Evolutionary conservation across 2,797 vertebrate genomes (phyloP).

Genomic region (Rachycentron canadum): DNA sequence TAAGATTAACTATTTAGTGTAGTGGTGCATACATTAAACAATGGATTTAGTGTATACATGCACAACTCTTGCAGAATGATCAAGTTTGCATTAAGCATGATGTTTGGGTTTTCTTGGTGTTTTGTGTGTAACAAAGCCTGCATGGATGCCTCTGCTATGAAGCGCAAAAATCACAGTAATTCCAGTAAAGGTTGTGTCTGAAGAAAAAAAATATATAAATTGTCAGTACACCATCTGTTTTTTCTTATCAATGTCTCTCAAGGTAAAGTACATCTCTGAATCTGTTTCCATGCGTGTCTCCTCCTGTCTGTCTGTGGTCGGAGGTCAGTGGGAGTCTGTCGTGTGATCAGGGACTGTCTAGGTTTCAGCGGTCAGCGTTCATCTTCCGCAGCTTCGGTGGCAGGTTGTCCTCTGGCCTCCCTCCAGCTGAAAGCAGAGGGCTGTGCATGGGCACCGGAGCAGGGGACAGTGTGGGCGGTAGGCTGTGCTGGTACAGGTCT

Average conservation of each 20-base stretch:
- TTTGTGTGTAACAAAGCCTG: conserved; percentile 57
- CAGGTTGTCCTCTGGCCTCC: conserved; percentile 85
- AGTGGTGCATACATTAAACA: conserved; percentile 72
- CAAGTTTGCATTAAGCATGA: conserved; percentile 48
- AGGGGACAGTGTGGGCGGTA: conserved; percentile 64
- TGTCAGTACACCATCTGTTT: conserved; percentile 22
- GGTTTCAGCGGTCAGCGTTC: conserved; percentile 82
- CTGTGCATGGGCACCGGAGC: conserved; percentile 66
- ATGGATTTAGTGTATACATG: conserved; percentile 77
- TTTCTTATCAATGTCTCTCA: not conserved
- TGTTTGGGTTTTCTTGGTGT: conserved; percentile 46
- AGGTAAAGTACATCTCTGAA: conserved; percentile 31
- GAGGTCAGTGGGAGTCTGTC: conserved; percentile 14
- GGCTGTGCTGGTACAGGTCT: conserved; percentile 81
- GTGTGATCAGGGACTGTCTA: conserved; percentile 3
- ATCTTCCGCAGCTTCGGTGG: conserved; percentile 86
- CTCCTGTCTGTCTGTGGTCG: not conserved
- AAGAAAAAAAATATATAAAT: conserved; percentile 28
- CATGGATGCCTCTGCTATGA: conserved; percentile 59
- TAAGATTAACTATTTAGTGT: conserved; percentile 69
- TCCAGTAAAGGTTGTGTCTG: conserved; percentile 67
- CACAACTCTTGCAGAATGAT: conserved; percentile 67
- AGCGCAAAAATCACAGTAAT: conserved; percentile 77
- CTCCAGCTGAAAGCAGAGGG: conserved; percentile 67
- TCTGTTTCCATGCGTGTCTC: conserved; percentile 15